Evolutionary conservation across 2,113 vertebrate species (phyloP), one percentile per base, ranked within the genome.

Genomic region (Engystomops pustulosus): DNA sequence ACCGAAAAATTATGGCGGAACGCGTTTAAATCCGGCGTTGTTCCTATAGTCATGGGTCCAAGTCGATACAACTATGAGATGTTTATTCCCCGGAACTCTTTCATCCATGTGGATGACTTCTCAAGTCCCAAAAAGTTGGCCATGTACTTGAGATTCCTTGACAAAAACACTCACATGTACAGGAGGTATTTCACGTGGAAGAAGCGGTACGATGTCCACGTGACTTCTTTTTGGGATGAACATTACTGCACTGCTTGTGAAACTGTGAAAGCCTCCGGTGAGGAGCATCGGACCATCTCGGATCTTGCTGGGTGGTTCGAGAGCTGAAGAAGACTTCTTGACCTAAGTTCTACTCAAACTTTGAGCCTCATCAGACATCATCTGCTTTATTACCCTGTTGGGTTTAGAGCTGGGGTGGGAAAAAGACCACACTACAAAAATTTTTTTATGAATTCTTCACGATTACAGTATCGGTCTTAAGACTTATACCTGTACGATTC

Each of bases 1-100:
- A 99, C 97, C 0, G 97, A 99, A 89, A 99, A 99, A 81, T 89
- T 99, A 68, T 99, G 98, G 97, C 91, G 88, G 7, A 99, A 98
- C 6, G 93, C 98, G 0, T 88, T 99, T 0, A 70, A 87, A 5
- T 93, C 95, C 1, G 93, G 95, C 0, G 89, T 96, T 0, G 92
- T 99, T 12, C 98, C 98, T 0, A 88, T 99, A 6, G 97, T 98
- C 3, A 89, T 99, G 23, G 97, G 97, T 1, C 96, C 97, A 0
- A 67, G 89, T 12, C 91, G 97, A 49, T 87, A 90, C 86, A 98
- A 97, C 90, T 99, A 99, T 0, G 98, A 99, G 89, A 95, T 92
- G 81, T 97, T 97, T 83, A 85, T 98, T 8, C 98, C 97, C 0
- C 87, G 93, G 0, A 89, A 95, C 41, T 94, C 98, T 45, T 99